Conservation (phyloP, 2,113 vertebrate species). For the Embiotoca jacksoni region DNA sequence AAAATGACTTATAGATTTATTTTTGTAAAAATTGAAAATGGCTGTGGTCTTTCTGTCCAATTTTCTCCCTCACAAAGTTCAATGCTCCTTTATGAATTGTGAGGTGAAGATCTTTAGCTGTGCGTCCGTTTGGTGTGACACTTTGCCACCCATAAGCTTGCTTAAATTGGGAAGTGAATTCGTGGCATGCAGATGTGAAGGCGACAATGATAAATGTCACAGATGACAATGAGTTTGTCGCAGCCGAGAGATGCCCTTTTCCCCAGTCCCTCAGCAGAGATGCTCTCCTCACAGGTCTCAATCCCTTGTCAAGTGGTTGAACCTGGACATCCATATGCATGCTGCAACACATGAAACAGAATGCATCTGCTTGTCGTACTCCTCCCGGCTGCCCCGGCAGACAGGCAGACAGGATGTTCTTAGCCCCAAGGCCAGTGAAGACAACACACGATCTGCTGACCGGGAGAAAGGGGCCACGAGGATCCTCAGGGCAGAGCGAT, state of each 20-base stretch:
- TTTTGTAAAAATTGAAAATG: conserved; percentile 66
- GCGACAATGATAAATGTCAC: conserved; percentile 83
- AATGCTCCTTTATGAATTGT: conserved; percentile 25
- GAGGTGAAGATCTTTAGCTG: conserved; percentile 17
- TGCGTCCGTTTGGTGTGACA: conserved; percentile 22
- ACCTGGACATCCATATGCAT: conserved; percentile 85
- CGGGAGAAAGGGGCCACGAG: conserved; percentile 58
- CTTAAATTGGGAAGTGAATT: conserved; percentile 46
- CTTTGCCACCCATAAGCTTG: conserved; percentile 31
- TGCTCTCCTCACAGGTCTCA: conserved; percentile 75
- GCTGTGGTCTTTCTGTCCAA: conserved; percentile 18
- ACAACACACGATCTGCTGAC: conserved; percentile 70
- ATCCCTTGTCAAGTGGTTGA: conserved; percentile 78
- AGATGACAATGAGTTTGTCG: conserved; percentile 79
- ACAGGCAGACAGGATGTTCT: conserved; percentile 74
- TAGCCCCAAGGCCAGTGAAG: conserved; percentile 59
- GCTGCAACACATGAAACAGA: conserved; percentile 68
- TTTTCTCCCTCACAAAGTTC: conserved; percentile 27
- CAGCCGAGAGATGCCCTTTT: conserved; percentile 81
- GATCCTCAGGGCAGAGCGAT: conserved; percentile 57
- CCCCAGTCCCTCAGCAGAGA: conserved; percentile 73
- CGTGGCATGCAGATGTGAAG: conserved; percentile 63
- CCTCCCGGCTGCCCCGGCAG: conserved; percentile 33
- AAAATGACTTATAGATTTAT: conserved; percentile 70
- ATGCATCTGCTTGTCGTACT: conserved; percentile 71